phyloP scores from a whole-genome alignment of 2,888 invertebrate genomes.

The Lithophane socia region DNA sequence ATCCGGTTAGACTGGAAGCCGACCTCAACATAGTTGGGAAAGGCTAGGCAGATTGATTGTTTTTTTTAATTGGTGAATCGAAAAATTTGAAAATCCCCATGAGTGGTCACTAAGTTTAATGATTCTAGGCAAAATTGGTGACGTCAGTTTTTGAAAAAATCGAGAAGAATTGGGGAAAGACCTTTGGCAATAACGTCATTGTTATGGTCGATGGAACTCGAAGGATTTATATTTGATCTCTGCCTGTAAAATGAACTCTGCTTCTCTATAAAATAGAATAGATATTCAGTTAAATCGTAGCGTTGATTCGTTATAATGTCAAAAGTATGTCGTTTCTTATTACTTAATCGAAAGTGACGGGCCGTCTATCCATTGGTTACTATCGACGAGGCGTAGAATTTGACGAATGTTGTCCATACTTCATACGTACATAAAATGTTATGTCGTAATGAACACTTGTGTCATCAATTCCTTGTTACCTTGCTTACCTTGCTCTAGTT shows the following conservation, averaged over 20 bases:
- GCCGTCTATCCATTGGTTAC: not conserved
- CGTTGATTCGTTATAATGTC: not conserved
- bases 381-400: constrained; percentile 30
- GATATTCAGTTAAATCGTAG: not conserved
- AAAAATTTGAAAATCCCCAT: not conserved
- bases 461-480: constrained; percentile 61
- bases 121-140: not conserved
- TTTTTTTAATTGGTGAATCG: not conserved
- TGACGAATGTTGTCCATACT: constrained; percentile 31
- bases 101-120: not conserved
- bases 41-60: no score
- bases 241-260: no score
- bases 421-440: constrained; percentile 37
- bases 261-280: not conserved
- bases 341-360: constrained; percentile 33
- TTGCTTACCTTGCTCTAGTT: constrained; percentile 60
- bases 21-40: no score
- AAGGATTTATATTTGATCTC: not conserved
- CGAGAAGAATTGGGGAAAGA: not conserved
- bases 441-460: constrained; percentile 52
- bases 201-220: not conserved
- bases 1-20: no score
- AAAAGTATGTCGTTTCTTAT: constrained; percentile 2
- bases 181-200: not conserved
- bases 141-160: not conserved